phyloP scores from a whole-genome alignment of 2,797 vertebrate species.

The Macropus fuliginosus region DNA sequence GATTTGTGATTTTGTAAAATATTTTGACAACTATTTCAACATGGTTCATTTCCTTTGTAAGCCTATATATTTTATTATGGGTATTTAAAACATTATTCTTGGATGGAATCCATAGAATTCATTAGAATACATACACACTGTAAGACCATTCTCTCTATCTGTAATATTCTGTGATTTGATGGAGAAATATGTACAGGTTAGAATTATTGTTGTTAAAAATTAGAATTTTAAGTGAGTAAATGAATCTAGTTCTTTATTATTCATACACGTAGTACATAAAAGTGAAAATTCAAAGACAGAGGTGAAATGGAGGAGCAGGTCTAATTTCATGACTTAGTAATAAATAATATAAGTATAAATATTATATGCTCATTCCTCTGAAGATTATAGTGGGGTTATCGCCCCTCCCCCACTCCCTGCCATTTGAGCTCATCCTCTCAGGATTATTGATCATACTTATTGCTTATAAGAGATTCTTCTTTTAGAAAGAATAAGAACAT shows the following conservation, averaged over 20 bases:
- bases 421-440: not conserved
- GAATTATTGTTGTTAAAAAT: not conserved
- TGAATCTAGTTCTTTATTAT: not conserved
- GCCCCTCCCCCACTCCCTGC: too few species aligned
- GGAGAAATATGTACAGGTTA: not conserved
- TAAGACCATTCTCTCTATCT: not conserved
- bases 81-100: not conserved
- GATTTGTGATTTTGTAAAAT: not conserved
- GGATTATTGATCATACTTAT: not conserved
- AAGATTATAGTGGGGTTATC: not conserved
- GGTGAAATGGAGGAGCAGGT: rapidly evolving
- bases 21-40: not conserved
- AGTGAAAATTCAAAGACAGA: not conserved
- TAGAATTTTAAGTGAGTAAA: not conserved
- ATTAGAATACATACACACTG: not conserved
- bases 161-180: not conserved
- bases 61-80: not conserved
- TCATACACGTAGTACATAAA: not conserved
- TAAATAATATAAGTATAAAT: not conserved
- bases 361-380: not conserved
- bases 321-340: not conserved
- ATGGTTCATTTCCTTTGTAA: not conserved
- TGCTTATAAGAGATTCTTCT: not conserved
- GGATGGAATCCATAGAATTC: not conserved
- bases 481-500: not conserved